phyloP scores from a whole-genome alignment of 2,797 vertebrate species.

The Lepilemur ruficaudatus region DNA sequence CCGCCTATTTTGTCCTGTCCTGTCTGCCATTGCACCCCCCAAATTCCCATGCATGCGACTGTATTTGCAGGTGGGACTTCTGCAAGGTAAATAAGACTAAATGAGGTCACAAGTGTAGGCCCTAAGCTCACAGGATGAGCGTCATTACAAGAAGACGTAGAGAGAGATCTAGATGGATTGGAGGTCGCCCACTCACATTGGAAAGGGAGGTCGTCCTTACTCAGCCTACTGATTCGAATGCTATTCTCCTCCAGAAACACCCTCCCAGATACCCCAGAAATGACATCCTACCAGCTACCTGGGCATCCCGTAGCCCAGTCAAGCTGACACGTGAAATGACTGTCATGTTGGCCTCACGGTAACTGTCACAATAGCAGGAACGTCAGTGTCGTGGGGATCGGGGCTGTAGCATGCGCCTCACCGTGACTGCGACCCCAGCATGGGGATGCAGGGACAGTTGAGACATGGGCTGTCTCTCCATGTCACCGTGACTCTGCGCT shows the following conservation, averaged over 20 bases:
- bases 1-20: rapidly evolving
- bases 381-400: neutral
- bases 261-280: neutral
- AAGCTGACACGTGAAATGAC: neutral
- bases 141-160: too few species aligned
- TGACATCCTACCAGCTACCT: neutral
- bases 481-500: neutral
- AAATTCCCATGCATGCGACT: too few species aligned
- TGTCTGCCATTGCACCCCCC: too few species aligned
- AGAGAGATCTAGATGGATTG: neutral
- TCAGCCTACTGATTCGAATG: neutral
- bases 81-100: too few species aligned
- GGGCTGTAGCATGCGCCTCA: neutral
- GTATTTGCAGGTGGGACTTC: too few species aligned
- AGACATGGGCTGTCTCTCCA: neutral
- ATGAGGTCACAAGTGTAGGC: too few species aligned
- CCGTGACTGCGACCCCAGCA: too few species aligned
- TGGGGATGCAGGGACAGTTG: neutral
- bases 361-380: neutral
- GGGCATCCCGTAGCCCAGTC: neutral
- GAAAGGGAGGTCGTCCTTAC: neutral
- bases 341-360: neutral
- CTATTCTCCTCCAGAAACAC: neutral
- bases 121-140: too few species aligned
- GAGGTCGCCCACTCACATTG: neutral